Evolutionary conservation across 2,797 vertebrate species (phyloP).

Genomic region (Sphaeramia orbicularis): DNA sequence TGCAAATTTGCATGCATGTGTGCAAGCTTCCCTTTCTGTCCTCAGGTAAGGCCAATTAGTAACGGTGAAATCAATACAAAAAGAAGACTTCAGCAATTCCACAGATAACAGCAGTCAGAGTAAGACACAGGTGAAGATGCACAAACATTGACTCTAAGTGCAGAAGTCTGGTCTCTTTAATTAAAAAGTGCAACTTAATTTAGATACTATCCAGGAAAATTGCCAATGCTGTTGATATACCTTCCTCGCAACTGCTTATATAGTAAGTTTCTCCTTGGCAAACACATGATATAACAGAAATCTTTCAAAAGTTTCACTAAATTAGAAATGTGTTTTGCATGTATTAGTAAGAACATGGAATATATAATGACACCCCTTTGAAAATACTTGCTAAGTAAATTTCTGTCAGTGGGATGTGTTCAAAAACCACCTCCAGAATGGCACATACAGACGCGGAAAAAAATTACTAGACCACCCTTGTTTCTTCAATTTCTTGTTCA

Average conservation of each 20-base stretch:
- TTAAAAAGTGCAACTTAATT: constrained; percentile 65
- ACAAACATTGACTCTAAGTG: constrained; percentile 43
- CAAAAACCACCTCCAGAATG: too few species aligned
- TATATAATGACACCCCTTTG: too few species aligned
- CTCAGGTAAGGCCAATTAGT: constrained; percentile 33
- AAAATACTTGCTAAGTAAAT: too few species aligned
- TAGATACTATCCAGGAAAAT: constrained; percentile 60
- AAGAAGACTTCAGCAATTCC: constrained; percentile 38
- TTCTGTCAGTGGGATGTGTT: too few species aligned
- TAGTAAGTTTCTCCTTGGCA: constrained; percentile 7
- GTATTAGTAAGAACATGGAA: background rate
- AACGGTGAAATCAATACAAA: constrained; percentile 41
- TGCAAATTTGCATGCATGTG: background rate
- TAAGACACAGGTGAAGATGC: constrained; percentile 42
- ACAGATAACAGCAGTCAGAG: constrained; percentile 43
- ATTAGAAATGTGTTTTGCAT: background rate
- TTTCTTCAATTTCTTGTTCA: too few species aligned
- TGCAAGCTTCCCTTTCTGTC: constrained; percentile 7
- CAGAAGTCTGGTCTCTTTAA: constrained; percentile 48
- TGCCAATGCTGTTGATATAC: constrained; percentile 24
- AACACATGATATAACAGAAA: background rate
- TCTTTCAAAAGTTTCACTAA: too few species aligned
- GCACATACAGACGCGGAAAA: too few species aligned
- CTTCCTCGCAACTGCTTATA: constrained; percentile 28
- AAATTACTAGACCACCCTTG: too few species aligned